A percentile compares a stretch with the other conserved stretches of the same genome.
Evolutionary conservation across 2,113 vertebrate species (phyloP).

Genomic region (Aldabrachelys gigantea): DNA sequence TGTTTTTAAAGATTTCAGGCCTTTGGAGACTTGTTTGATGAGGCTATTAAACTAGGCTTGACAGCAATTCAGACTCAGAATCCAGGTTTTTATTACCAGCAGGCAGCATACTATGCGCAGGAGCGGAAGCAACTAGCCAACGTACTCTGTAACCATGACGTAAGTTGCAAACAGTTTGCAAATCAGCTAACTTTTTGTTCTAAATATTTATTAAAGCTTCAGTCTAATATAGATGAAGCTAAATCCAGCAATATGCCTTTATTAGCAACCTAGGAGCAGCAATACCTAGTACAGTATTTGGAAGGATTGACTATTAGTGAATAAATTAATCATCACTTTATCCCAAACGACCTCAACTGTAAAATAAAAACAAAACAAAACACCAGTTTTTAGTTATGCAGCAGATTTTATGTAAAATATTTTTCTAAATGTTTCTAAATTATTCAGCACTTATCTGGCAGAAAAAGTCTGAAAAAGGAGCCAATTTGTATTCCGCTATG

Average conservation of each 20-base stretch:
- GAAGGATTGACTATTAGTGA: not conserved
- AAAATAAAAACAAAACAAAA: not conserved
- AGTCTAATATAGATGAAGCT: not conserved
- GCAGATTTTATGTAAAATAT: not conserved
- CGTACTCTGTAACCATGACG: conserved; percentile 90
- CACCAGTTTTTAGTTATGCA: not conserved
- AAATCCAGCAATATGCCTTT: not conserved
- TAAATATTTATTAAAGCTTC: not conserved
- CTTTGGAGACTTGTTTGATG: conserved; percentile 98
- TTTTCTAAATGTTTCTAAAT: not conserved
- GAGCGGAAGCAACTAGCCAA: conserved; percentile 90
- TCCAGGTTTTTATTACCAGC: conserved; percentile 99
- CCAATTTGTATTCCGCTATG: not conserved
- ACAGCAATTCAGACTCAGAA: conserved; percentile 99
- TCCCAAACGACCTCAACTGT: not conserved
- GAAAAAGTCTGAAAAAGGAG: accelerated
- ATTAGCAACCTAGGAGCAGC: not conserved
- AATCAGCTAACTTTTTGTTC: not conserved
- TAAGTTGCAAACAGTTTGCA: conserved; percentile 63
- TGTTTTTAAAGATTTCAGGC: conserved; percentile 88
- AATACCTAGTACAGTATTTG: not conserved
- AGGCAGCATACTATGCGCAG: conserved; percentile 95
- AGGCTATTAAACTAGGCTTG: conserved; percentile 96
- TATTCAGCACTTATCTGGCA: not conserved
- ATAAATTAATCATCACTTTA: not conserved